Percentiles rank a stretch among this genome's conserved stretches.
Evolutionary conservation across 2,888 invertebrate species (phyloP).

Genomic region (Beris morrisii): DNA sequence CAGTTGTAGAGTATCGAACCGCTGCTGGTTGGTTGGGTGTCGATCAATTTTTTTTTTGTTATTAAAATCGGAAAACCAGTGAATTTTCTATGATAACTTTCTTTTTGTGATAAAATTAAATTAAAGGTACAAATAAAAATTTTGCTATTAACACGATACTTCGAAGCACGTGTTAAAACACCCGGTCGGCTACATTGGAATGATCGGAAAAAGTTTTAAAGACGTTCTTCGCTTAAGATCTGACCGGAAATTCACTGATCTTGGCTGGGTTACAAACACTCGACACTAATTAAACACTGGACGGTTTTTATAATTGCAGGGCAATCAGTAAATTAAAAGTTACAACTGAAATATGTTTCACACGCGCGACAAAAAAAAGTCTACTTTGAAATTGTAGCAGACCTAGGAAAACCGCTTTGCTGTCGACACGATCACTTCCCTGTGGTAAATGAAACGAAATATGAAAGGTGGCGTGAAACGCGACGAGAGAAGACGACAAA

Average conservation of each 20-base stretch:
- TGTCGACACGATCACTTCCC: conserved; percentile 8
- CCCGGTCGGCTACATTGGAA: conserved; percentile 35
- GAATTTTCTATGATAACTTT: conserved; percentile 1
- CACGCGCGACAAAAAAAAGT: too few relatives aligned
- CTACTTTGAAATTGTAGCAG: too few relatives aligned
- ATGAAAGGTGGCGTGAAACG: neutral
- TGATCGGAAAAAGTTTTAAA: conserved; percentile 12
- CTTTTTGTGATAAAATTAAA: neutral
- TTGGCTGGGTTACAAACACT: too few relatives aligned
- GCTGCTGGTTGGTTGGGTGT: neutral
- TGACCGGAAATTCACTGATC: too few relatives aligned
- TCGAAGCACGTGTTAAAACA: conserved; percentile 30
- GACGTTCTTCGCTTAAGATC: too few relatives aligned
- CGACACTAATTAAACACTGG: neutral
- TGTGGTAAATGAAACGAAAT: neutral
- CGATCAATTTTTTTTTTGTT: neutral
- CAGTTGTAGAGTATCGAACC: too few relatives aligned
- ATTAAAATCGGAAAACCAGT: neutral
- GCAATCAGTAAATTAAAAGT: neutral
- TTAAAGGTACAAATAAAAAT: too few relatives aligned
- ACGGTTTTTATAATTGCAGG: neutral
- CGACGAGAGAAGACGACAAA: too few relatives aligned
- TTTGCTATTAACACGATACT: conserved; percentile 19
- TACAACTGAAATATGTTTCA: neutral
- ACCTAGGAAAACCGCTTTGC: neutral